phyloP scores from a whole-genome alignment of 2,888 invertebrate species.

The Hydropsyche betteni region DNA sequence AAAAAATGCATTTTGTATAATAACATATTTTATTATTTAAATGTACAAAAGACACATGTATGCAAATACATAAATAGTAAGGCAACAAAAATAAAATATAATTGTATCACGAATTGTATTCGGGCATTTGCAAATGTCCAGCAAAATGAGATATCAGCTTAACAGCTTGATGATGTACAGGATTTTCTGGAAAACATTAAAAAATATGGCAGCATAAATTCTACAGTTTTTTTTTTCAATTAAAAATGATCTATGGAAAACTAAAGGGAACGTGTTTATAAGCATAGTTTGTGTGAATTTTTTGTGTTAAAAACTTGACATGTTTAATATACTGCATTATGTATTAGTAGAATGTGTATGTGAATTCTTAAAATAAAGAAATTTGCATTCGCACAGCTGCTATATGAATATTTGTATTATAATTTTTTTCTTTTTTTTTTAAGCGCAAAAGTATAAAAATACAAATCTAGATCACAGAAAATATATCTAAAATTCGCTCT shows the following conservation, averaged over 20 bases:
- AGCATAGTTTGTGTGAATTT: too few relatives aligned
- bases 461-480: too few relatives aligned
- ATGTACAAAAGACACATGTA: slow-evolving; percentile 8
- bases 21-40: slow-evolving; percentile 8
- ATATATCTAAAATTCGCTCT: too few relatives aligned
- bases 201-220: neutral
- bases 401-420: too few relatives aligned
- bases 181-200: slow-evolving; percentile 30
- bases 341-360: too few relatives aligned
- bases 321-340: too few relatives aligned
- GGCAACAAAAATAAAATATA: neutral
- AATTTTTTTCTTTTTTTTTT: too few relatives aligned
- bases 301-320: too few relatives aligned
- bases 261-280: neutral
- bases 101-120: neutral
- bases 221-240: too few relatives aligned
- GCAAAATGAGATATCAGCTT: slow-evolving; percentile 22
- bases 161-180: slow-evolving; percentile 32
- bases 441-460: too few relatives aligned
- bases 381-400: too few relatives aligned
- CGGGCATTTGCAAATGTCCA: slow-evolving; percentile 14
- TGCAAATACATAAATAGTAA: slow-evolving; percentile 4
- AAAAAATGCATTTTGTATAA: neutral
- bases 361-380: too few relatives aligned
- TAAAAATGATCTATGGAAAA: neutral